Evolutionary conservation across 2,797 vertebrate species (phyloP), one percentile per base, ranked within the genome.

Genomic region (Cyprinella venusta): DNA sequence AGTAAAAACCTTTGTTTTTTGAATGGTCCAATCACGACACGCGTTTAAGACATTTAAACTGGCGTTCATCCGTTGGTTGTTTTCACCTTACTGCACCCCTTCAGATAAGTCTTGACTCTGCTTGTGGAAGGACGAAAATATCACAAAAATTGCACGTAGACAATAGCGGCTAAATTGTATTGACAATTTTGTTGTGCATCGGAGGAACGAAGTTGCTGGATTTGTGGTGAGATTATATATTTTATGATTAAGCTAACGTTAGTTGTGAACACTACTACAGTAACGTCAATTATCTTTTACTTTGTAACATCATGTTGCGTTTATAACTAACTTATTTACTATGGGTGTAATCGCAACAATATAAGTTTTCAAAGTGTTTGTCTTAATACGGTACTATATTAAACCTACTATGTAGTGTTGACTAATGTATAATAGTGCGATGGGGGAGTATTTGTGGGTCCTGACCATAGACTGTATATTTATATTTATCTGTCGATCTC

Each of bases 11-110:
- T 42, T n/a, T 18, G 13, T 9, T 15, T 78, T 90, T 90, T 82
- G 69, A 90, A 90, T 70, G 8, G 45, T 76, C 90, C 90, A 90
- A 90, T 90, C 79, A 81, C 82, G 15, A 72, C 13, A 26, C 33
- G 76, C 45, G 24, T 38, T 40, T 40, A 16, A 40, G 76, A 24
- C 86, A 87, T 88, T 87, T 88, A 88, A 88, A 88, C 71, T 48
- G 63, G 45, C 6, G 64, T 30, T 48, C 36, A 40, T 76, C n/a
- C 56, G 52, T 70, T 83, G 0, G 4, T 2, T 5, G 6, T 7
- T 4, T 26, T 30, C 3, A 26, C 5, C 10, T 33, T 33, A 3
- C 2, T 52, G 26, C 38, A 15, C 2, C 1, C 0, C 45, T 13
- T 56, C 36, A 76, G 63, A 83, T 1, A 9, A 52, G 7, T 13